Evolutionary conservation across 2,888 invertebrate species (phyloP).

Genomic region (Anaspis maculata): DNA sequence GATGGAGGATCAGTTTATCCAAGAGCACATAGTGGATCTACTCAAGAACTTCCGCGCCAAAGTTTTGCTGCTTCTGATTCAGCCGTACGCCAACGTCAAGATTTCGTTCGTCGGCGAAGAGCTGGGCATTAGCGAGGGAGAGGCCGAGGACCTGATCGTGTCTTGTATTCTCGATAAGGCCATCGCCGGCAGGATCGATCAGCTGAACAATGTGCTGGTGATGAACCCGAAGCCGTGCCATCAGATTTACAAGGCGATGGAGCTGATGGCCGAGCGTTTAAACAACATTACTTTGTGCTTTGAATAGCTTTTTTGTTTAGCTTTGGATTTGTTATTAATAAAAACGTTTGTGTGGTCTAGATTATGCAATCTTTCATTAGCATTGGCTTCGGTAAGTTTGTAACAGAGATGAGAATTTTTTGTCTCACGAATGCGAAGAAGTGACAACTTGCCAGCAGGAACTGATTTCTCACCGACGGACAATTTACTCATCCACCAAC

Average conservation of each 20-base stretch:
- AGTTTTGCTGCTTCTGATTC: constrained; percentile 90
- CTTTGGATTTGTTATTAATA: too few relatives aligned
- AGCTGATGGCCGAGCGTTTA: constrained; percentile 76
- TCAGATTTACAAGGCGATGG: constrained; percentile 81
- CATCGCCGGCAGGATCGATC: constrained; percentile 78
- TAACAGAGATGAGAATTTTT: too few relatives aligned
- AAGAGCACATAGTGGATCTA: constrained; percentile 93
- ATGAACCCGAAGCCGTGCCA: constrained; percentile 54
- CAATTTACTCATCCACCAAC: too few relatives aligned
- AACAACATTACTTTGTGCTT: constrained; percentile 13
- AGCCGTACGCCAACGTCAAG: constrained; percentile 93
- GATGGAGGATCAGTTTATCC: constrained; percentile 97
- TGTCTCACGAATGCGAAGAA: too few relatives aligned
- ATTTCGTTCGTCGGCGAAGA: constrained; percentile 93
- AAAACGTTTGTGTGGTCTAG: too few relatives aligned
- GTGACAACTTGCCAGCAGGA: too few relatives aligned
- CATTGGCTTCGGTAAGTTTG: too few relatives aligned
- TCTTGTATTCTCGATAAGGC: constrained; percentile 93
- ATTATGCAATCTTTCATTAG: too few relatives aligned
- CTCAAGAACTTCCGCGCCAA: constrained; percentile 91
- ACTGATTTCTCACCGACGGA: too few relatives aligned
- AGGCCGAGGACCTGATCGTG: constrained; percentile 90
- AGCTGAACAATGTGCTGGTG: constrained; percentile 85
- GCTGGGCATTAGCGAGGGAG: constrained; percentile 80
- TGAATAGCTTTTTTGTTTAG: constrained; percentile 5